Evolutionary conservation across 2,113 vertebrate genomes (phyloP).

Genomic region (Mormyrus iriodes): DNA sequence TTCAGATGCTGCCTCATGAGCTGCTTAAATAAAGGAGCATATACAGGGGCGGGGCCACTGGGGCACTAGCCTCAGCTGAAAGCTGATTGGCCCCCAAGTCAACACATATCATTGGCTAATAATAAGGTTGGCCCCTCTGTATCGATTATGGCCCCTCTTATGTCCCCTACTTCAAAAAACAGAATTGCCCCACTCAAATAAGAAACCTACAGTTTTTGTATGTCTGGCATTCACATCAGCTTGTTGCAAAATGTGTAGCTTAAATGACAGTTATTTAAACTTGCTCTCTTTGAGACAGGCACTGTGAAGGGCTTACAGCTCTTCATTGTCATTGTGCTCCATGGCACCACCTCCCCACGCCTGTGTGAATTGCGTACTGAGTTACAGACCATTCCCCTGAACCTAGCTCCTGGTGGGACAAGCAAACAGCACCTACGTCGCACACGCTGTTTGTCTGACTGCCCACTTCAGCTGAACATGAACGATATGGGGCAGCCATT

Average conservation of each 20-base stretch:
- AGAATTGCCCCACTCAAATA: neutral
- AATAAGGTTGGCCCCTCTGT: neutral
- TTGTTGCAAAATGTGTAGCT: neutral
- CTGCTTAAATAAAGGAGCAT: neutral
- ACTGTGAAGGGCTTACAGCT: neutral
- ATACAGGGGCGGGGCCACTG: neutral
- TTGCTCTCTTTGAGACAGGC: neutral
- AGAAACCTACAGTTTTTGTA: neutral
- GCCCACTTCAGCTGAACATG: neutral
- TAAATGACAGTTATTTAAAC: neutral
- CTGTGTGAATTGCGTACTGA: neutral
- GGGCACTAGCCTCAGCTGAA: neutral
- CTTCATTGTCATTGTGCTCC: neutral
- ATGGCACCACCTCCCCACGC: neutral
- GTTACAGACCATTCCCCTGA: neutral
- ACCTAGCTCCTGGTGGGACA: neutral
- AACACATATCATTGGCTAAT: neutral
- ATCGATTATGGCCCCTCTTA: too few species aligned
- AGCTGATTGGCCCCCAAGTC: neutral
- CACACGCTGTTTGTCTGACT: neutral
- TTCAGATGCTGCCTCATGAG: neutral
- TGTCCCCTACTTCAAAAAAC: neutral
- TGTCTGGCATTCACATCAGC: neutral
- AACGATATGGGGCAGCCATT: too few species aligned
- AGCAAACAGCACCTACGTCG: neutral